These are phyloP conservation scores for Acronicta leporina DNA, from an alignment of 2,888 invertebrate species.

Conservation along the genomic window DNA sequence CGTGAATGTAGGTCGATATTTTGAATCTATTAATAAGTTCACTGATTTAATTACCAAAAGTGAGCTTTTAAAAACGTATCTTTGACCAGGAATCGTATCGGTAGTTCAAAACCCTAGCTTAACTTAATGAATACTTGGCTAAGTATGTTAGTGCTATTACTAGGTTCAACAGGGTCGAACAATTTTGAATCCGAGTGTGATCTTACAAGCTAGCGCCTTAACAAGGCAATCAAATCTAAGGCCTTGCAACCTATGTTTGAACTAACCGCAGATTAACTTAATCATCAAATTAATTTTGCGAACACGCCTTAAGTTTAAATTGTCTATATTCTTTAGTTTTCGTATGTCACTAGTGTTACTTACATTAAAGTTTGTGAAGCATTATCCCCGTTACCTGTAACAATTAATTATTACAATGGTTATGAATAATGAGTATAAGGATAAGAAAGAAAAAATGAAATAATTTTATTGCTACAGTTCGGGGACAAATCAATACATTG, in stretches of 20 bases:
- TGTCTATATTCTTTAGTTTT: conserved; percentile 29
- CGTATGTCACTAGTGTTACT: conserved; percentile 36
- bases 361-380: conserved; percentile 14
- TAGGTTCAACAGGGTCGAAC: conserved; percentile 40
- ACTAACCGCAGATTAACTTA: conserved; percentile 45
- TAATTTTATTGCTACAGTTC: no score
- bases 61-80: no score
- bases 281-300: conserved; percentile 38
- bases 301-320: conserved; percentile 39
- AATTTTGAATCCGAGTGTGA: conserved; percentile 38
- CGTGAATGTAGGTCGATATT: conserved; percentile 39
- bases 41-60: conserved; percentile 30
- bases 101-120: conserved; percentile 7
- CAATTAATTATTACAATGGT: no score
- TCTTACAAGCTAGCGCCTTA: conserved; percentile 46
- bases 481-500: no score
- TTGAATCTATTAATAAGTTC: conserved; percentile 48
- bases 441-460: no score
- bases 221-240: conserved; percentile 54
- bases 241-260: conserved; percentile 30
- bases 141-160: conserved; percentile 33
- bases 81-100: no score
- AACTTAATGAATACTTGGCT: conserved; percentile 17
- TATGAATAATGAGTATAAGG: no score
- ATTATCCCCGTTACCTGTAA: no score